Percentiles rank a stretch among this genome's conserved stretches.
phyloP scores from a whole-genome alignment of 2,797 vertebrate genomes.

The Peromyscus eremicus region DNA sequence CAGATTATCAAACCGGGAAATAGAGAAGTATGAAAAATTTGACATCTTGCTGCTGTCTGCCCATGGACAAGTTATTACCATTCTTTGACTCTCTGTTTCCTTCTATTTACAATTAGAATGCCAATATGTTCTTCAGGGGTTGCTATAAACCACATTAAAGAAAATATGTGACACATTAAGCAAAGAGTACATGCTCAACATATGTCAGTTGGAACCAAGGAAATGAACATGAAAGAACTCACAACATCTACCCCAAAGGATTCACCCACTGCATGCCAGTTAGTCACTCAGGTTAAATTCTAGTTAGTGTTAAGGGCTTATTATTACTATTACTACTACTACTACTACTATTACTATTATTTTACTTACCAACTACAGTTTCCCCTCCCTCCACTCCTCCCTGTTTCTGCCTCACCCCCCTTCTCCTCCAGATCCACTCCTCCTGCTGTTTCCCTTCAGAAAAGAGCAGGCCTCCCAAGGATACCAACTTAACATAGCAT shows the following conservation, averaged over 20 bases:
- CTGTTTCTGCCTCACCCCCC: background rate
- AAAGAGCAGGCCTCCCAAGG: background rate
- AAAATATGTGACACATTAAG: background rate
- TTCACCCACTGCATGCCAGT: background rate
- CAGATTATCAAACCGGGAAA: conserved; percentile 11
- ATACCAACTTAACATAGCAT: background rate
- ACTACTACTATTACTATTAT: background rate
- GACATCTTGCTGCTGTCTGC: conserved; percentile 24
- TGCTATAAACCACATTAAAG: background rate
- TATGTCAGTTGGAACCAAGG: background rate
- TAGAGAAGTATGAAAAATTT: background rate
- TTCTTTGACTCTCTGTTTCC: background rate
- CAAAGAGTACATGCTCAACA: background rate
- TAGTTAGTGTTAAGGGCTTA: background rate
- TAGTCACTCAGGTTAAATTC: background rate
- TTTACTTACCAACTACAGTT: background rate
- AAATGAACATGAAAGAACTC: background rate
- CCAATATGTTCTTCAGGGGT: background rate
- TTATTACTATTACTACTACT: background rate
- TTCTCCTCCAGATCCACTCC: background rate
- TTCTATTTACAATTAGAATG: conserved; percentile 49
- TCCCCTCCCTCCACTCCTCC: background rate
- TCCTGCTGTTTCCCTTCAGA: background rate
- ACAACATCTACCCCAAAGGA: background rate
- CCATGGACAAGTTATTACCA: background rate